phyloP scores from a whole-genome alignment of 2,797 vertebrate species.

The Luscinia megarhynchos region DNA sequence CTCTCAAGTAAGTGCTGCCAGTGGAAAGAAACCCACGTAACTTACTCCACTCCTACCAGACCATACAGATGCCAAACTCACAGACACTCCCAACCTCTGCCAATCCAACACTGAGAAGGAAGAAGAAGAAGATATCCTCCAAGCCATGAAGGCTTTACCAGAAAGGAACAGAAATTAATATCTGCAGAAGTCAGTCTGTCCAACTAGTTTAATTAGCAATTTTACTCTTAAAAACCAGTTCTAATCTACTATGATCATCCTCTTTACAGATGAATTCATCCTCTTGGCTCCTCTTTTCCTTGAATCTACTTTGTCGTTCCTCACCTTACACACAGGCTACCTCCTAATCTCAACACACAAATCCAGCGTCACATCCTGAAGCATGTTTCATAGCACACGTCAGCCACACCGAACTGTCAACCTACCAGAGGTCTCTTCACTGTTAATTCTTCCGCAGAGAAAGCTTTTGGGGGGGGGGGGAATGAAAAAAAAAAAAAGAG shows the following conservation, averaged over 20 bases:
- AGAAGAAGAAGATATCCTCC: neutral
- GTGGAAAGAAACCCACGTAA: neutral
- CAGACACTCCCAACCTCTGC: neutral
- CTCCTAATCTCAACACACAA: neutral
- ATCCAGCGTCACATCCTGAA: neutral
- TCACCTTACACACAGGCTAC: neutral
- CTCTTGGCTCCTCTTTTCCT: neutral
- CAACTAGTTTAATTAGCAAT: neutral
- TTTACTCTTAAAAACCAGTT: neutral
- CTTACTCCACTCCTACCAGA: neutral
- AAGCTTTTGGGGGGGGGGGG: fast-evolving
- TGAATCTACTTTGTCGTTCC: neutral
- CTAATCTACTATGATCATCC: neutral
- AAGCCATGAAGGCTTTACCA: neutral
- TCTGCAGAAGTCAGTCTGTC: neutral
- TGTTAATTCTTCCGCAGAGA: fast-evolving
- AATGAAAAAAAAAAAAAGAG: too few species aligned
- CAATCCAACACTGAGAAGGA: fast-evolving
- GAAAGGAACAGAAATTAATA: neutral
- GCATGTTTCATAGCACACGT: fast-evolving
- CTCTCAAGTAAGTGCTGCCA: neutral
- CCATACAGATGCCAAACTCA: neutral
- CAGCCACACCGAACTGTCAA: neutral
- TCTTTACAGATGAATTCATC: neutral
- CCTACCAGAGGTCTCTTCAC: neutral